Conservation (phyloP, 2,888 invertebrate genomes). For the Limnephilus rhombicus region DNA sequence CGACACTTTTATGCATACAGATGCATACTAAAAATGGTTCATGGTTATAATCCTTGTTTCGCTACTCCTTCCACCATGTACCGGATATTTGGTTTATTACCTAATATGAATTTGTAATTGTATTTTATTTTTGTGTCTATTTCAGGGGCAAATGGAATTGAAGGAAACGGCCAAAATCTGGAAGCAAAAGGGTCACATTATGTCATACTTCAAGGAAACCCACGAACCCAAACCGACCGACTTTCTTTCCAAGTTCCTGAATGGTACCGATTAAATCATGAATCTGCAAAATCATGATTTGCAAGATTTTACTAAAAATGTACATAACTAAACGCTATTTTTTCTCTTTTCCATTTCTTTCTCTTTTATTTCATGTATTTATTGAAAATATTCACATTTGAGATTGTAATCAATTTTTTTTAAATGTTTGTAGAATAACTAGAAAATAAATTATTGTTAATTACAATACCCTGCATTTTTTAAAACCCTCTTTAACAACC, state of each 20-base stretch:
- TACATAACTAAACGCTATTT: neutral
- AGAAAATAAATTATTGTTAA: conserved; percentile 32
- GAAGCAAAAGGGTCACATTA: conserved; percentile 93
- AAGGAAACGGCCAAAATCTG: conserved; percentile 91
- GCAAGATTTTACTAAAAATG: neutral
- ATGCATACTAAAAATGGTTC: too few relatives aligned
- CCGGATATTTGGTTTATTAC: neutral
- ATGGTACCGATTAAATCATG: conserved; percentile 69
- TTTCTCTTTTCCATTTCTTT: neutral
- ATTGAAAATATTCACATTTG: neutral
- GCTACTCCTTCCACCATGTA: neutral
- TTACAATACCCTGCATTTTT: neutral
- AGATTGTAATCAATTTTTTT: conserved; percentile 3
- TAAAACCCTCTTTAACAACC: neutral
- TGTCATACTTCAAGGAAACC: conserved; percentile 92
- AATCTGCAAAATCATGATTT: neutral
- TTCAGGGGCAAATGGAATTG: conserved; percentile 96
- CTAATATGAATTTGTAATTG: neutral
- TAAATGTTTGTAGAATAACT: conserved; percentile 20
- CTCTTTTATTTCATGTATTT: neutral
- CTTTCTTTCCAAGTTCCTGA: conserved; percentile 94
- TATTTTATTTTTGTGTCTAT: conserved; percentile 66
- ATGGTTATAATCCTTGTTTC: too few relatives aligned
- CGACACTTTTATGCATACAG: too few relatives aligned
- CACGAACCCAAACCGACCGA: conserved; percentile 91